These are phyloP conservation scores for Notothenia rossii DNA, from an alignment of 2,113 vertebrate genomes.

Conservation along the genomic window DNA sequence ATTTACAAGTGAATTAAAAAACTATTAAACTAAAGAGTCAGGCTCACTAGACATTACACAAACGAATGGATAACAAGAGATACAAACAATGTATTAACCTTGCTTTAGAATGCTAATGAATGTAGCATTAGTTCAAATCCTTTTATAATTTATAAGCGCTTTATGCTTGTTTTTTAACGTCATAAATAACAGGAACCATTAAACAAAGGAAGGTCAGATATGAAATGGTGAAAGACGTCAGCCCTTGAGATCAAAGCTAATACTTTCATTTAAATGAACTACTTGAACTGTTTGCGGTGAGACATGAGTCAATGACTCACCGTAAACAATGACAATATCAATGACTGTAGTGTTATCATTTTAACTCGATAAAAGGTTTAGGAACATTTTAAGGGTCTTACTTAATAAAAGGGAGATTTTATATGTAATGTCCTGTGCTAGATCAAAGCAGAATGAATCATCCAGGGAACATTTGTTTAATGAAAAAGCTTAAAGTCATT, in stretches of 20 bases:
- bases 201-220: neutral
- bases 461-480: neutral
- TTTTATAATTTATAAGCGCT: no score
- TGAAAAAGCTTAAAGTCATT: neutral
- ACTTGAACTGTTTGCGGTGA: slow-evolving; percentile 35
- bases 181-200: neutral
- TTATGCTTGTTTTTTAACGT: neutral
- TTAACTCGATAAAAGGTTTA: slow-evolving; percentile 7
- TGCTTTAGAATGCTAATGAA: neutral
- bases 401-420: slow-evolving; percentile 14
- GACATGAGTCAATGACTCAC: slow-evolving; percentile 14
- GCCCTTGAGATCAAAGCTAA: slow-evolving; percentile 8
- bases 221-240: neutral
- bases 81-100: no score
- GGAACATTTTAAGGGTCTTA: neutral
- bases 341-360: slow-evolving; percentile 16
- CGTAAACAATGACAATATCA: neutral
- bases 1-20: no score
- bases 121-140: neutral
- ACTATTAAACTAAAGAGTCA: neutral
- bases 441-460: neutral
- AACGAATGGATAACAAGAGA: no score
- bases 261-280: slow-evolving; percentile 19
- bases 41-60: neutral
- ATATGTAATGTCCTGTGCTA: neutral